Evolutionary conservation across 1,140 invertebrate genomes (phyloP).

Genomic region (Macrosteles quadrilineatus): DNA sequence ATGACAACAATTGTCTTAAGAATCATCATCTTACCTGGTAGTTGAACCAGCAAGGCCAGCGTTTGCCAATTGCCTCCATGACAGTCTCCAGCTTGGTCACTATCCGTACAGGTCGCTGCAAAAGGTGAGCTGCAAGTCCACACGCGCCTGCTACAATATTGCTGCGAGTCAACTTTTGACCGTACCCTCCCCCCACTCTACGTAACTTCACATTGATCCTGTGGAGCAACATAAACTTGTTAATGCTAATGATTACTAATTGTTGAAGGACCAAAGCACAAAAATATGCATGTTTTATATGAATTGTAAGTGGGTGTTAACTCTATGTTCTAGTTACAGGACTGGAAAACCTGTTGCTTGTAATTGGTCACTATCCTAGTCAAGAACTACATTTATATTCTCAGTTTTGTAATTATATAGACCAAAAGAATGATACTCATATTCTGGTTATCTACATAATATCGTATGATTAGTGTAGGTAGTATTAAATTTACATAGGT

Average conservation of each 20-base stretch:
- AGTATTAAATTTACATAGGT: no score
- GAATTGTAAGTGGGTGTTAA: neutral
- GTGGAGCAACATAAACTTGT: slow-evolving; percentile 34
- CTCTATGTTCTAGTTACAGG: neutral
- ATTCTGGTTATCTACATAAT: no score
- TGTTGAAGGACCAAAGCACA: neutral
- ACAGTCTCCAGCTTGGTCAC: slow-evolving; percentile 64
- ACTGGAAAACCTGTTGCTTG: no score
- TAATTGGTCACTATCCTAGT: no score
- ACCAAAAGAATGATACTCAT: no score
- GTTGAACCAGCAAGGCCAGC: slow-evolving; percentile 56
- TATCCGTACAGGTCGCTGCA: slow-evolving; percentile 63
- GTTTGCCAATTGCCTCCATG: slow-evolving; percentile 66
- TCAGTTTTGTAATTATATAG: no score
- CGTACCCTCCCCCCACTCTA: slow-evolving; percentile 72
- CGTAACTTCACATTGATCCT: slow-evolving; percentile 65
- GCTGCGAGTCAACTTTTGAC: slow-evolving; percentile 63
- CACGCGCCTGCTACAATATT: slow-evolving; percentile 59
- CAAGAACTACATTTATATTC: no score
- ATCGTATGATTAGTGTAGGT: no score
- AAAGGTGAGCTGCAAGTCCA: slow-evolving; percentile 61
- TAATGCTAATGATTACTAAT: no score
- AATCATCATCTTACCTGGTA: slow-evolving; percentile 72
- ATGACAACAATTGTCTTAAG: no score
- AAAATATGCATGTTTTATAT: neutral